These are phyloP conservation scores for Hydroisotoma schaefferi DNA, from an alignment of 2,888 invertebrate genomes.

Conservation along the genomic window DNA sequence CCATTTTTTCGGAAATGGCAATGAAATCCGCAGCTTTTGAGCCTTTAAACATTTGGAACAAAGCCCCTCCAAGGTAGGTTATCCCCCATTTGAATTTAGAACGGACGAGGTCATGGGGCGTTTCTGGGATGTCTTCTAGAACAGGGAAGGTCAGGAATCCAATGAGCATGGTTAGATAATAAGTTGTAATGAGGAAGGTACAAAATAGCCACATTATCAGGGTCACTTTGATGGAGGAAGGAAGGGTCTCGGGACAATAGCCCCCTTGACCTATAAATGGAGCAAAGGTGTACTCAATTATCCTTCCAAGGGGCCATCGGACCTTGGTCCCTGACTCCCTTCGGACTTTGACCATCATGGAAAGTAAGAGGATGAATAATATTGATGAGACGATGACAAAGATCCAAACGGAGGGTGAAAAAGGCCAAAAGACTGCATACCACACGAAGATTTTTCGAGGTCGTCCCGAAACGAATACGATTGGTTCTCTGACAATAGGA, in stretches of 20 bases:
- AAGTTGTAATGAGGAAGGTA: no score
- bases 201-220: no score
- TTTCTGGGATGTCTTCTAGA: conserved; percentile 9
- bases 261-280: no score
- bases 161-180: conserved; percentile 25
- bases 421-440: conserved; percentile 31
- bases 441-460: conserved; percentile 17
- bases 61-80: conserved; percentile 27
- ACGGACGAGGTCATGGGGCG: conserved; percentile 16
- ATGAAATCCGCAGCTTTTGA: conserved; percentile 21
- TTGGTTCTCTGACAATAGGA: background rate
- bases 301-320: no score
- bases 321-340: no score
- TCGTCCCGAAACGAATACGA: conserved; percentile 12
- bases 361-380: background rate
- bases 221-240: no score
- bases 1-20: conserved; percentile 16
- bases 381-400: background rate
- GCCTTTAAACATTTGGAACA: conserved; percentile 13
- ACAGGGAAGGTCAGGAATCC: conserved; percentile 21
- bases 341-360: no score
- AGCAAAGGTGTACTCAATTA: no score
- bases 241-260: no score
- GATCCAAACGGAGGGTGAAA: conserved; percentile 12
- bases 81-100: conserved; percentile 13